Conservation (phyloP, 2,888 invertebrate species). For the Mesopsocus fuscifrons region DNA sequence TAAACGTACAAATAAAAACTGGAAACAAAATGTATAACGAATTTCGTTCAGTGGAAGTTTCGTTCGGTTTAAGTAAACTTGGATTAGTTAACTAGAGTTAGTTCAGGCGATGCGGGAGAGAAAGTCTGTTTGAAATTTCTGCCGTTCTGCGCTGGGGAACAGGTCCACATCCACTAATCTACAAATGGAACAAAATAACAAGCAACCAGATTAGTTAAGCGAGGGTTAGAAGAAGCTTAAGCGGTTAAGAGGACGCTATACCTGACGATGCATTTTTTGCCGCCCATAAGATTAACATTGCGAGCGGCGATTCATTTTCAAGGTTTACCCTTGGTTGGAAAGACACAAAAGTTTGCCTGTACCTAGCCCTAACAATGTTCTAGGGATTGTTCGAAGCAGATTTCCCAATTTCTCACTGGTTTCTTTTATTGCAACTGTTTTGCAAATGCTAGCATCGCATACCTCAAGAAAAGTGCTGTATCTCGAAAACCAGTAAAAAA, state of each 20-base stretch:
- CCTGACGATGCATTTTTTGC: background rate
- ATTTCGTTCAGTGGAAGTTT: no score
- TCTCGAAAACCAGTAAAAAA: no score
- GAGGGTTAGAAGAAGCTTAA: background rate
- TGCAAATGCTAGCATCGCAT: no score
- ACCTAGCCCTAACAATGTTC: no score
- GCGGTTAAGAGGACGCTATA: background rate
- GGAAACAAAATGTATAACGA: no score
- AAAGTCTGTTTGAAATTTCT: background rate
- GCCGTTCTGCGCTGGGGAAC: background rate
- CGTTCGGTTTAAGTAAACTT: no score
- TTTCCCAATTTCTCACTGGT: background rate
- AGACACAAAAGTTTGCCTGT: no score
- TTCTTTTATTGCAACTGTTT: background rate
- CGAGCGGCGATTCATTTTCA: no score
- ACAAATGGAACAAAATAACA: slow-evolving; percentile 1
- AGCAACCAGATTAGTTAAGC: background rate
- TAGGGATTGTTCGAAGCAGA: background rate
- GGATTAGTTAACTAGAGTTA: background rate
- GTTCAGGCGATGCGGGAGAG: slow-evolving; percentile 1
- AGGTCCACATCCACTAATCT: slow-evolving; percentile 7
- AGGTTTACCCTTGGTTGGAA: no score
- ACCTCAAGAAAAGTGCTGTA: no score
- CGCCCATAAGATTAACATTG: background rate
- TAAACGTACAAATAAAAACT: no score